Evolutionary conservation across 53 echinoderm and acorn worm species (phyloP).

Genomic region (Echinometra lucunter): DNA sequence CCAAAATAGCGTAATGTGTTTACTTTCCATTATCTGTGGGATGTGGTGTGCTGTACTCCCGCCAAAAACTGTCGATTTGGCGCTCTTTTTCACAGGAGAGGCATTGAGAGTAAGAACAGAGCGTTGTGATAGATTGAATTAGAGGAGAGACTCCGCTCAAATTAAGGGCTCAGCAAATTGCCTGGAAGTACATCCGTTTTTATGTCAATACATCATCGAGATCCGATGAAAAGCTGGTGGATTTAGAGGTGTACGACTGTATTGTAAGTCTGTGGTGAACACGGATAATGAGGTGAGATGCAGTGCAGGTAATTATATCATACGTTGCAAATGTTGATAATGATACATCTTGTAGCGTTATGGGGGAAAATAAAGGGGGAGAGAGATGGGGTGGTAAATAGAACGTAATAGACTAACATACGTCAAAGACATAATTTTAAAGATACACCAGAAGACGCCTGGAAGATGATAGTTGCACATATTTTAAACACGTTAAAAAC

Average conservation of each 20-base stretch:
- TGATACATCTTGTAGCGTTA: too few relatives aligned
- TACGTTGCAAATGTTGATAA: too few relatives aligned
- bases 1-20: constrained; percentile 1
- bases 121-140: constrained; percentile 18
- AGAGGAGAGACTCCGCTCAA: constrained; percentile 26
- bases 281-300: too few relatives aligned
- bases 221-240: not conserved
- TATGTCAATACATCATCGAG: not conserved
- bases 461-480: too few relatives aligned
- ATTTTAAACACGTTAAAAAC: too few relatives aligned
- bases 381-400: too few relatives aligned
- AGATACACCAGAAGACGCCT: too few relatives aligned
- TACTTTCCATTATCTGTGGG: not conserved
- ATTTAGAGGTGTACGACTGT: not conserved
- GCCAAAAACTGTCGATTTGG: not conserved
- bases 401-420: too few relatives aligned
- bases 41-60: not conserved
- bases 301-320: too few relatives aligned
- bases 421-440: too few relatives aligned
- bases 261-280: not conserved
- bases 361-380: too few relatives aligned
- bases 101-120: not conserved
- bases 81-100: not conserved
- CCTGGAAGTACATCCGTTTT: not conserved
- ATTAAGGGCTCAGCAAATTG: constrained; percentile 6